These are phyloP conservation scores for Amniataba percoides DNA, from an alignment of 2,797 vertebrate species.

Conservation along the genomic window DNA sequence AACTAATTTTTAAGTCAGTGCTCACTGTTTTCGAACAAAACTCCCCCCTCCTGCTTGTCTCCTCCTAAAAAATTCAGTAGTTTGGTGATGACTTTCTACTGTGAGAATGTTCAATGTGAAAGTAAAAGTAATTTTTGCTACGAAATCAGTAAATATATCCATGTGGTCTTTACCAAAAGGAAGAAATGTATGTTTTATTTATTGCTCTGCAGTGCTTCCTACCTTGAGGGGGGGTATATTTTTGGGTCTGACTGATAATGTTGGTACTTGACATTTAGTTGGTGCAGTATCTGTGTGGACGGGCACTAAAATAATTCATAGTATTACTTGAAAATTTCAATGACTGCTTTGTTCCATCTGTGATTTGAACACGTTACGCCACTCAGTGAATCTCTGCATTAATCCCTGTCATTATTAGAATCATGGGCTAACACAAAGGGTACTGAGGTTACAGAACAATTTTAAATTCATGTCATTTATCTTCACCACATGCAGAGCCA, in stretches of 20 bases:
- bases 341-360: not conserved
- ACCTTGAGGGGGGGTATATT: not conserved
- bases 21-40: not conserved
- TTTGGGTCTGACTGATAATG: not conserved
- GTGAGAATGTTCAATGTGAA: constrained; percentile 1
- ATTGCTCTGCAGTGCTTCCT: not conserved
- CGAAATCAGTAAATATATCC: not conserved
- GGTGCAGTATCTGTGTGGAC: not conserved
- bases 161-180: not conserved
- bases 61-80: not conserved
- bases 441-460: not conserved
- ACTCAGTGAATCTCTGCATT: not conserved
- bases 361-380: not conserved
- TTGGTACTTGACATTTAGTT: not conserved
- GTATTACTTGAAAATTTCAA: not conserved
- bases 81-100: not conserved
- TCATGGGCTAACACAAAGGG: too few relatives aligned
- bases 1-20: not conserved
- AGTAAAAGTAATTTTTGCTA: not conserved
- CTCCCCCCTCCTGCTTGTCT: not conserved
- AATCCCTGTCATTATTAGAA: too few relatives aligned
- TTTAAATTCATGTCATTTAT: not conserved
- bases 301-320: not conserved
- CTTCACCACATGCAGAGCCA: constrained; percentile 1
- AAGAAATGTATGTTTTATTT: not conserved